Evolutionary conservation across 1,140 invertebrate species (phyloP), one percentile per base, ranked within the genome.

Genomic region (Venustaconcha ellipsiformis): DNA sequence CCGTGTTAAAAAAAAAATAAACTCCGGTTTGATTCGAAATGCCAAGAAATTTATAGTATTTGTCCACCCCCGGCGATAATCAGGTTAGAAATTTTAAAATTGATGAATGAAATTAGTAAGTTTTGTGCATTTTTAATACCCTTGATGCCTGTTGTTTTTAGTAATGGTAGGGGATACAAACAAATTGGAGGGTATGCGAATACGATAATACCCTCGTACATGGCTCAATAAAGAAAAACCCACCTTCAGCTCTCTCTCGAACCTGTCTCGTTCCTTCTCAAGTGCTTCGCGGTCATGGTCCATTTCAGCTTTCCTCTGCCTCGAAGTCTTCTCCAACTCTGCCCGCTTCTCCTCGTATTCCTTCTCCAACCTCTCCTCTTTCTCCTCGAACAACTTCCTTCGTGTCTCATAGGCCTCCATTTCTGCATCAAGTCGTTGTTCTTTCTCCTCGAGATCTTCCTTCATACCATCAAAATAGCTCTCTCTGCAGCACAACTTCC

Each of bases 161-260:
- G 23, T 23, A 23, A 23, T 23, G 1, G 23, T 23, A 23, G 23
- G 23, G 23, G 23, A 23, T 23, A 23, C 23, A 23, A 23, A 23
- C 23, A 23, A 23, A 23, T 23, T 23, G 23, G 23, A 23, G 23
- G 23, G 23, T 23, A 23, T 23, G 23, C 23, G 23, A 23, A 23
- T 23, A 23, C 23, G 23, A 23, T 37, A 37, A 8, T 37, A 8
- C 2, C 37, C 37, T 37, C 37, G 37, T 37, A 4, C 37, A 37
- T 4, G 8, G 4, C 37, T 37, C 37, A 6, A 37, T 4, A 37
- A 37, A 37, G 37, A 37, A 23, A 0, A 37, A 37, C 67, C 60
- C 78, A 86, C 85, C 81, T 82, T 82, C 17, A 88, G 67, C 74
- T 88, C 86, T 2, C 74, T 60, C 4, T 83, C 77, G 66, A 88